A percentile compares a stretch with the other conserved stretches of the same genome.
Conservation (phyloP, 30 jellyfish, hydroid and myxozoan species). For the Pseudorhiza aurosa region DNA sequence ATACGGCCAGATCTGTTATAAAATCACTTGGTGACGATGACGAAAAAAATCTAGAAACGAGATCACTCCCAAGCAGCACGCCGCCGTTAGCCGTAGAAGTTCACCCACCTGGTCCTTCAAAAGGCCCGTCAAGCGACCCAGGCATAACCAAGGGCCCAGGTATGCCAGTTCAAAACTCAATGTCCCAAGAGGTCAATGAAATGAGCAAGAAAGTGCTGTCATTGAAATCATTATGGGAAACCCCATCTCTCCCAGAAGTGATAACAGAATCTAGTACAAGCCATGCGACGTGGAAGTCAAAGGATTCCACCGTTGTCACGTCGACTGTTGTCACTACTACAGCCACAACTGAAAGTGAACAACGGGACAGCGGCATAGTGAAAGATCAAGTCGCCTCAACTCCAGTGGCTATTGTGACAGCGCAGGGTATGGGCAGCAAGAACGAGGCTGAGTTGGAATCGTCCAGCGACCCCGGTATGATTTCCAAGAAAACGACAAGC, state of each 20-base stretch:
- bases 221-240: slow-evolving; percentile 81
- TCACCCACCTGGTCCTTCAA: slow-evolving; percentile 85
- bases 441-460: slow-evolving; percentile 40
- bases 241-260: slow-evolving; percentile 61
- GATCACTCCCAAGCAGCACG: slow-evolving; percentile 90
- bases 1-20: slow-evolving; percentile 90
- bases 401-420: slow-evolving; percentile 63
- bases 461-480: slow-evolving; percentile 4
- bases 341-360: slow-evolving; percentile 21
- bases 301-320: slow-evolving; percentile 29
- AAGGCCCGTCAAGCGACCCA: slow-evolving; percentile 98
- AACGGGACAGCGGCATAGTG: slow-evolving; percentile 13
- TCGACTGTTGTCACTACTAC: slow-evolving; percentile 61
- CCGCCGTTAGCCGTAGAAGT: slow-evolving; percentile 94
- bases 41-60: slow-evolving; percentile 87
- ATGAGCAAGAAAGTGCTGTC: slow-evolving; percentile 80
- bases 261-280: slow-evolving; percentile 47
- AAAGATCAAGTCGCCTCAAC: slow-evolving; percentile 48
- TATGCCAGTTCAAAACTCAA: slow-evolving; percentile 51
- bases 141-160: slow-evolving; percentile 74
- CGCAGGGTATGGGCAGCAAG: slow-evolving; percentile 33
- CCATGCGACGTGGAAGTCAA: slow-evolving; percentile 56
- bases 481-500: slow-evolving; percentile 34
- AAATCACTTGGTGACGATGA: slow-evolving; percentile 89
- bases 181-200: slow-evolving; percentile 89